Percentiles rank a stretch among this genome's conserved stretches.
Evolutionary conservation across 1,140 invertebrate genomes (phyloP).

Genomic region (Sarcophaga bullata): DNA sequence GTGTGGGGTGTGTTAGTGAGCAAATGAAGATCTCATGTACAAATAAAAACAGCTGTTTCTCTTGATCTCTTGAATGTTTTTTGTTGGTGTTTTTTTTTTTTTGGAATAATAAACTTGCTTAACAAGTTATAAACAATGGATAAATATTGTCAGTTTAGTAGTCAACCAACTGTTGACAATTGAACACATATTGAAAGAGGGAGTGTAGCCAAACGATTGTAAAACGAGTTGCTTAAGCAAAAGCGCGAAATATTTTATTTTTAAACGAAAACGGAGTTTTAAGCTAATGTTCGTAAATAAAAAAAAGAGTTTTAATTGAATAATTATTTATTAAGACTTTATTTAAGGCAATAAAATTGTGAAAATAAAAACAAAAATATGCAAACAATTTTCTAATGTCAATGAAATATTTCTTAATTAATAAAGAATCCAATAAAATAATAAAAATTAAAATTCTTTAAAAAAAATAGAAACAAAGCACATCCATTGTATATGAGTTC

Average conservation of each 20-base stretch:
- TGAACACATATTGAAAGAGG: neutral
- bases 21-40: too few species aligned
- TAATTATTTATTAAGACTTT: neutral
- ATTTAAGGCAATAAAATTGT: neutral
- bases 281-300: neutral
- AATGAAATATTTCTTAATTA: neutral
- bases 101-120: slow-evolving; percentile 8
- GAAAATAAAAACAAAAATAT: neutral
- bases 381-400: neutral
- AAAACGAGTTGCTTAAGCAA: neutral
- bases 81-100: neutral
- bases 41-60: neutral
- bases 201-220: neutral
- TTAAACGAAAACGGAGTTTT: too few species aligned
- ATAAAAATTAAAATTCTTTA: too few species aligned
- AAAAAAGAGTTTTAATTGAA: slow-evolving; percentile 8
- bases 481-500: neutral
- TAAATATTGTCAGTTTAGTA: neutral
- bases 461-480: neutral
- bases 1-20: too few species aligned
- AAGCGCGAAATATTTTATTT: neutral
- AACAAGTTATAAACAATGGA: slow-evolving; percentile 18
- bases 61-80: neutral
- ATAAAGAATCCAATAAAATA: neutral
- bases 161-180: slow-evolving; percentile 23